Base-by-base conservation (phyloP, 1,140 invertebrate genomes). In the Magallana gigas region DNA sequence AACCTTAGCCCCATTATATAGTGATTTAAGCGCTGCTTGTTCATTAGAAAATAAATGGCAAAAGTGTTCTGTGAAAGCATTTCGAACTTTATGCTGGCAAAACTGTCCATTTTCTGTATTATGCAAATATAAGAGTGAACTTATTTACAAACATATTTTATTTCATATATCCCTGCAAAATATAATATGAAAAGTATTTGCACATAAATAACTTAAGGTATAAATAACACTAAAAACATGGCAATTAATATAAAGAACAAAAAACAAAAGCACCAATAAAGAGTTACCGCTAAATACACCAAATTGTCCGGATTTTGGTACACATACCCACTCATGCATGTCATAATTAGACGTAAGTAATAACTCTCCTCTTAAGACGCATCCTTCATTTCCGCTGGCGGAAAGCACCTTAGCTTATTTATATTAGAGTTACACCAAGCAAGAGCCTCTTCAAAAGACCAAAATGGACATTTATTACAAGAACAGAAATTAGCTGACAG, bases 111-210 rank as follows among this genome's bases (percentile, higher is more conserved):
- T 48, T 48, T 48, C 36, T 5, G 36, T 5, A 5, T 48, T 48
- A 48, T 48, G 36, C 36, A 48, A 48, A 48, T 48, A 48, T 48
- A 48, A 48, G 36, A 48, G 36, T 3, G 1, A 48, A 48, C 2
- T 48, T 76, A 76, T 76, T 18, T 76, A 76, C 68, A 76, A 76
- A 48, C 68, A 76, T 76, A 36, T 29, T 76, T 76, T 76, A 76
- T 76, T 71, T 71, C 8, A 76, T 76, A 76, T 76, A 12, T 76
- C 68, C 68, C 68, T 76, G 68, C 68, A 76, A 76, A 23, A 76
- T 29, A 76, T 76, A 29, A 76, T 18, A 76, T 76, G 36, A 76
- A 11, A 36, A 48, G 5, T 48, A 11, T 76, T 76, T 36, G 36
- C 36, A 76, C 23, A 23, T 76, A 76, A 62, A 62, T 62, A 12